These are phyloP conservation scores for Temnopleurus reevesii DNA, from an alignment of 53 echinoderm and acorn worm genomes.

Conservation along the genomic window DNA sequence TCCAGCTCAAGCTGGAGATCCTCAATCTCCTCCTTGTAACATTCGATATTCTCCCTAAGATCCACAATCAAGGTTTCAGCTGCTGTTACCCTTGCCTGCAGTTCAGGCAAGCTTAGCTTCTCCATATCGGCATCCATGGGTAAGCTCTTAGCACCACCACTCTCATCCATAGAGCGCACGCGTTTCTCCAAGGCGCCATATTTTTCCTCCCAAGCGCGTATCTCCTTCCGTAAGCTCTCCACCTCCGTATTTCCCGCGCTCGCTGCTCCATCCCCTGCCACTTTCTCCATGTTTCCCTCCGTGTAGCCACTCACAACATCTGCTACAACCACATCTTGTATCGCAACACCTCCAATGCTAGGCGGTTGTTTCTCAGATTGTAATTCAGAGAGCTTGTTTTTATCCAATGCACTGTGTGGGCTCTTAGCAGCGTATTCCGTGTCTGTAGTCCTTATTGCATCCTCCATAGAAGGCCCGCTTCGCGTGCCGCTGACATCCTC, in stretches of 20 bases:
- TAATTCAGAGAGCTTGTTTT: conserved; percentile 22
- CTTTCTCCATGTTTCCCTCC: conserved; percentile 41
- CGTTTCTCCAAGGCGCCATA: conserved; percentile 66
- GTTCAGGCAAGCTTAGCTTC: conserved; percentile 36
- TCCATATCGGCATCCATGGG: background rate
- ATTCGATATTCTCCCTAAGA: conserved; percentile 77
- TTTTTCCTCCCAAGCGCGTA: conserved; percentile 70
- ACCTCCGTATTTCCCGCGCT: conserved; percentile 59
- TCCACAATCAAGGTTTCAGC: conserved; percentile 71
- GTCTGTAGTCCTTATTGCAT: conserved; percentile 24
- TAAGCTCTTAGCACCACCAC: conserved; percentile 23
- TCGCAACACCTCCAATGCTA: background rate
- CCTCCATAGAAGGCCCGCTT: conserved; percentile 33
- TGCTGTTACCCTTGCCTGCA: conserved; percentile 59
- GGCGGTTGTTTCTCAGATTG: background rate
- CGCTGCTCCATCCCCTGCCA: conserved; percentile 47
- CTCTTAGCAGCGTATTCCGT: background rate
- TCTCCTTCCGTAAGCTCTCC: conserved; percentile 65
- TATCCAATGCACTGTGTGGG: conserved; percentile 11
- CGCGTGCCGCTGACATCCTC: conserved; percentile 57
- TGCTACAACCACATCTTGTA: conserved; percentile 33
- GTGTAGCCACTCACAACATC: background rate
- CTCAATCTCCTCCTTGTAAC: conserved; percentile 69
- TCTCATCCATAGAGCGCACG: conserved; percentile 51
- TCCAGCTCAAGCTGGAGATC: conserved; percentile 84